Evolutionary conservation across 2,797 vertebrate genomes (phyloP), one percentile per base, ranked within the genome.

Genomic region (Margarornis squamiger): DNA sequence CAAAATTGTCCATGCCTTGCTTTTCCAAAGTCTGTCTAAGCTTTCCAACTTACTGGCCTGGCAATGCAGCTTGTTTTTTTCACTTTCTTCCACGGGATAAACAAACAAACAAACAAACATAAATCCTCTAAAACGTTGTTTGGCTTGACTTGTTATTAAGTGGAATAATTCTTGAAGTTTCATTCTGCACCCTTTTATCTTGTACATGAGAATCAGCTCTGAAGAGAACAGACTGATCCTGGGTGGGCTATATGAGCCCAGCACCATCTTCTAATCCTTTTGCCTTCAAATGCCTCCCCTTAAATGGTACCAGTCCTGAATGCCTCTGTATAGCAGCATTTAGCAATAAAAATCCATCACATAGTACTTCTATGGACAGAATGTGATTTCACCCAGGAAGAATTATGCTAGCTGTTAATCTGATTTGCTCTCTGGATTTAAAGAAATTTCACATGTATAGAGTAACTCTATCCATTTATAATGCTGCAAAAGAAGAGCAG

Each of bases 341-440:
- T 88, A 92, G 92, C 88, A 88, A 93, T 90, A 66, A 96, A 86
- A 93, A 95, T 93, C 43, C 67, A 92, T 80, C 92, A 93, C 80
- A 49, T 2, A 51, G 59, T 62, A 83, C 95, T 93, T 94, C 66
- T 92, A 51, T 52, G 43, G 45, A 67, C 82, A 82, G 75, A 95
- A 96, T 92, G 38, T 52, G 71, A 85, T 90, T 96, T 94, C 41
- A 66, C 68, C 39, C 61, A 72, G 78, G 54, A 94, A 80, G 89
- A 84, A 88, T 71, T 96, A 75, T 92, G 5, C 54, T 51, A 89
- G 88, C 23, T 62, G 91, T 90, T 96, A 96, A 96, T 80, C 77
- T 95, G 92, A 89, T 96, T 88, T 96, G 46, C 90, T 91, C 38
- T 87, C 80, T 30, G 39, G 70, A 95, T 95, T 97, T 95, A 93